Percentiles rank a stretch among this genome's conserved stretches.
Evolutionary conservation across 1,140 invertebrate genomes (phyloP).

Genomic region (Vollenhovia emeryi): DNA sequence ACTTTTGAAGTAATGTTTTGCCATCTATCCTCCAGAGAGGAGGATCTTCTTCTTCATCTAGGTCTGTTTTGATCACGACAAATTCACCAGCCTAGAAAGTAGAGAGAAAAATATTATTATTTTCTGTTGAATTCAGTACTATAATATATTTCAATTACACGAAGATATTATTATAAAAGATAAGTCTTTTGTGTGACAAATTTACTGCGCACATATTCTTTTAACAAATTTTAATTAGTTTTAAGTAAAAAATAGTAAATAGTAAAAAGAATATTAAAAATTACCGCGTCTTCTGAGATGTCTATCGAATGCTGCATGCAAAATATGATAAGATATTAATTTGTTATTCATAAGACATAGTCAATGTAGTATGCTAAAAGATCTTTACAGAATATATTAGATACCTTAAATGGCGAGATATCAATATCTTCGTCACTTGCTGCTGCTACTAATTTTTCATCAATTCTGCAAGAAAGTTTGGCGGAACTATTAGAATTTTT

Average conservation of each 20-base stretch:
- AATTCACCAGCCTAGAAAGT: slow-evolving; percentile 92
- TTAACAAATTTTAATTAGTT: slow-evolving; percentile 26
- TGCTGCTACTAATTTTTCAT: slow-evolving; percentile 80
- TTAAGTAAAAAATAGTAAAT: no score
- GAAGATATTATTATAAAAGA: slow-evolving; percentile 38
- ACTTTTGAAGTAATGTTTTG: slow-evolving; percentile 94
- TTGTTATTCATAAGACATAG: background rate
- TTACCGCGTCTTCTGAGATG: slow-evolving; percentile 77
- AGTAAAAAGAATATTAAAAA: slow-evolving; percentile 58
- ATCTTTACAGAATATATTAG: slow-evolving; percentile 41
- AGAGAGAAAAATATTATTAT: slow-evolving; percentile 34
- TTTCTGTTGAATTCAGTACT: slow-evolving; percentile 3
- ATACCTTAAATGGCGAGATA: slow-evolving; percentile 83
- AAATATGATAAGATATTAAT: slow-evolving; percentile 51
- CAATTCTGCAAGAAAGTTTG: slow-evolving; percentile 76
- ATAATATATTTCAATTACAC: background rate
- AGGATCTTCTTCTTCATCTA: slow-evolving; percentile 91
- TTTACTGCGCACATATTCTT: background rate
- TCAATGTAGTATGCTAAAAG: background rate
- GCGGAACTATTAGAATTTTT: slow-evolving; percentile 68
- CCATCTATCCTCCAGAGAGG: slow-evolving; percentile 95
- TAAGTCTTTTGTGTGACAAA: background rate
- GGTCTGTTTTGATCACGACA: slow-evolving; percentile 92
- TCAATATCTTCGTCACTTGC: slow-evolving; percentile 82
- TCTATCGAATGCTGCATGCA: slow-evolving; percentile 78